Base-by-base conservation (phyloP, 2,888 invertebrate species). In the Apotomis turbidana region DNA sequence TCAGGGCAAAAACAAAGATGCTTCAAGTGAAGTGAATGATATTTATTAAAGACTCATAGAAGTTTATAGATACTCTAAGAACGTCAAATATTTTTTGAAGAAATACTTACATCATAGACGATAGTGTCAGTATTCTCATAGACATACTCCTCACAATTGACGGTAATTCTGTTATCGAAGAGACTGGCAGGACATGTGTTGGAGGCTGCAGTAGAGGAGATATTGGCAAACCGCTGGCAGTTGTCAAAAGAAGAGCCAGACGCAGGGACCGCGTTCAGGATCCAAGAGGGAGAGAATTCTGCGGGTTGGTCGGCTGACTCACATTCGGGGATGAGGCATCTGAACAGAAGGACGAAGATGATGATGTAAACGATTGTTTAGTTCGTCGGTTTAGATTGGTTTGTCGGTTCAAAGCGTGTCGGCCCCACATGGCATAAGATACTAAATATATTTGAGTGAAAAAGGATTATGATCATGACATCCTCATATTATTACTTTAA, bases 71-170 rank as follows among this genome's bases (percentile, higher is more conserved):
- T 27, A 27, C 27, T 27, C 27, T 27, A 27, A 27, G 27, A 27
- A 27, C 27, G 27, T 27, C 27, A 27, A 27, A 2, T 27, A 27
- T 27, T 27, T 27, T 27, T 27, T 27, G 27, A 27, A 27, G 41
- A 41, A 12, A 55, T 67, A 84, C 91, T 87, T 61, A 91, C 91
- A 74, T 90, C 90, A 69, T 90, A 90, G 0, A 89, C 92, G 0
- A 91, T 85, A 1, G 86, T 83, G 41, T 88, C 75, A 0, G 84
- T 89, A 51, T 87, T 85, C 68, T 85, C 85, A 64, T 89, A 91
- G 0, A 91, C 81, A 52, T 80, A 84, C 0, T 81, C 75, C 0
- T 89, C 84, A 72, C 92, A 91, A 0, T 70, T 58, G 5, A 80
- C 70, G 0, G 78, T 66, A 0, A 27, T 73, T 46, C 76, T 68